Evolutionary conservation across 2,797 vertebrate species (phyloP), one percentile per base, ranked within the genome.

Genomic region (Anableps anableps): DNA sequence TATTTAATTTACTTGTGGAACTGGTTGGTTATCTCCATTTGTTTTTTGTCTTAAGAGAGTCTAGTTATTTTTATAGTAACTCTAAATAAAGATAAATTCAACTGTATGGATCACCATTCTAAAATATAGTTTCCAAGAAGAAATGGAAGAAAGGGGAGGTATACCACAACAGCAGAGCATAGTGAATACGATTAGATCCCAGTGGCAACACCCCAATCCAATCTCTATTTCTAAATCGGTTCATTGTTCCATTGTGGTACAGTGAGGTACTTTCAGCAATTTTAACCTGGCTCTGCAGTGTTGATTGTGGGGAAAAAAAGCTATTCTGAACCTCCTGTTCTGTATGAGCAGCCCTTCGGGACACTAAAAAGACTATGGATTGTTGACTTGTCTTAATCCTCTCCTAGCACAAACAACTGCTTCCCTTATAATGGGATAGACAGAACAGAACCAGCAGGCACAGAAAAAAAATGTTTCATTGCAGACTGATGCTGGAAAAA

Each of bases 341-440:
- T 84, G 83, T 91, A 89, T 89, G 89, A 90, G 87, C 82, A 79
- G 82, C 85, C 90, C 87, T 82, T 85, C 77, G 88, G 91, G 88
- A 91, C 83, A 84, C 86, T 86, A 86, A 92, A 91, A 90, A 86
- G 86, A 92, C 90, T 83, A 86, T 84, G 90, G 91, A 92, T 91
- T 93, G 93, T 92, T 94, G 93, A 94, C 91, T 93, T 83, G 84
- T 90, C 87, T 87, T 95, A 94, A 94, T 94, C 92, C 89, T 92
- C 75, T 92, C 87, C 85, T 83, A 76, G 83, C 85, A 89, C 90
- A 93, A 93, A 91, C 91, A 91, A 85, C 85, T 84, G 79, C 78
- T 74, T 86, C 48, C 77, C 78, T 88, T 83, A 88, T 87, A 92
- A 93, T 88, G 74, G 87, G 74, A 86, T 71, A 83, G 83, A 79